Conservation (phyloP, 2,797 vertebrate species). For the Rhynchonycteris naso region DNA sequence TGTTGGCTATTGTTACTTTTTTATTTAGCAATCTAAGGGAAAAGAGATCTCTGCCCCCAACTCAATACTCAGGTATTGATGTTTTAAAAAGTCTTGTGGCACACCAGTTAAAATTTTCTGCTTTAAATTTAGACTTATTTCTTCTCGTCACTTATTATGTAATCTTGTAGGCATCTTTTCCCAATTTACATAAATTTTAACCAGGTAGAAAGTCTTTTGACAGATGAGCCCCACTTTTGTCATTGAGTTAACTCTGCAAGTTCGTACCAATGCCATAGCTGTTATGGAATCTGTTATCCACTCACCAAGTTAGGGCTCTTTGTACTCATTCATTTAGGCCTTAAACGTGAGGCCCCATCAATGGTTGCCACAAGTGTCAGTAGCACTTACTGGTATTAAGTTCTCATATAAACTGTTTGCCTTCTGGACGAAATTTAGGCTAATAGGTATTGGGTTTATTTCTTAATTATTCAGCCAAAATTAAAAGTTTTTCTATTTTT, state of each 20-base stretch:
- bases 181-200: not conserved
- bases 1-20: not conserved
- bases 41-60: not conserved
- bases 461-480: not conserved
- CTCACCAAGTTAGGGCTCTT: not conserved
- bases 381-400: not conserved
- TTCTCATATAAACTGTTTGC: not conserved
- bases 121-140: not conserved
- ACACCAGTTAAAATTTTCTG: not conserved
- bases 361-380: not conserved
- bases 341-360: not conserved
- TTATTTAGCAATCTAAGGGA: not conserved
- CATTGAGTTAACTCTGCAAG: not conserved
- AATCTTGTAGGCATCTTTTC: not conserved
- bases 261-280: not conserved
- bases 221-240: not conserved
- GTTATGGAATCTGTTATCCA: rapidly evolving
- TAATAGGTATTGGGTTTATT: not conserved
- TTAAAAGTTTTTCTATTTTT: not conserved
- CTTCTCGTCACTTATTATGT: not conserved
- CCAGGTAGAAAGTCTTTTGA: not conserved
- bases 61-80: not conserved
- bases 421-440: not conserved
- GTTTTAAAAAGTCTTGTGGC: not conserved
- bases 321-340: not conserved